Evolutionary conservation across 2,888 invertebrate genomes (phyloP).

Genomic region (Zhuqinia jingwanae): DNA sequence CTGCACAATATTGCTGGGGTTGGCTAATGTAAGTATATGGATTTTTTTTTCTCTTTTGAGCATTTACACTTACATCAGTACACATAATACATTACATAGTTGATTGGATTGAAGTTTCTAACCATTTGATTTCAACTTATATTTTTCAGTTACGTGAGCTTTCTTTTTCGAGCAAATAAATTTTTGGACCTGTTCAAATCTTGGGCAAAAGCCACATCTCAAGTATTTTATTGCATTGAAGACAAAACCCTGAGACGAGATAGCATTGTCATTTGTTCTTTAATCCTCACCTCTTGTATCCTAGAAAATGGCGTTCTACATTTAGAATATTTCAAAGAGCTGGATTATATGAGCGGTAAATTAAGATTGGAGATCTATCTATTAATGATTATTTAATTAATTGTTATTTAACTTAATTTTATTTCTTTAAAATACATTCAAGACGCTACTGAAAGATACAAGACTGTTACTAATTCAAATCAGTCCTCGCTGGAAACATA

Average conservation of each 20-base stretch:
- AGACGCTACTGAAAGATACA: background rate
- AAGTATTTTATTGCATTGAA: constrained; percentile 34
- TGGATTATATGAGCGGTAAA: constrained; percentile 50
- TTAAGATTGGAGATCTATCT: background rate
- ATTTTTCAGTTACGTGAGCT: constrained; percentile 42
- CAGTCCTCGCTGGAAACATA: constrained; percentile 50
- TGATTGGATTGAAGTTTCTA: no score
- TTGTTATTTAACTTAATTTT: no score
- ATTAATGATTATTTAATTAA: no score
- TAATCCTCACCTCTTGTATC: constrained; percentile 55
- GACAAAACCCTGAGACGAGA: constrained; percentile 52
- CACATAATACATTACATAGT: no score
- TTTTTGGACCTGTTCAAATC: constrained; percentile 31
- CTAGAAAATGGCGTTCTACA: constrained; percentile 56
- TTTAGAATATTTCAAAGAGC: constrained; percentile 60
- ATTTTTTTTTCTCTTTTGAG: no score
- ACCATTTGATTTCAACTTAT: no score
- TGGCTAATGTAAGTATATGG: constrained; percentile 51
- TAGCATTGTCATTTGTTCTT: constrained; percentile 6
- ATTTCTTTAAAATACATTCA: constrained; percentile 19
- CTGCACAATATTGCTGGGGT: constrained; percentile 52
- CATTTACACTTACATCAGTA: no score
- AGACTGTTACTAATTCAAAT: constrained; percentile 9
- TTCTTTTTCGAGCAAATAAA: constrained; percentile 17
- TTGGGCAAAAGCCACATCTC: constrained; percentile 25